Evolutionary conservation across 2,797 vertebrate genomes (phyloP).

Genomic region (Gymnocypris eckloni): DNA sequence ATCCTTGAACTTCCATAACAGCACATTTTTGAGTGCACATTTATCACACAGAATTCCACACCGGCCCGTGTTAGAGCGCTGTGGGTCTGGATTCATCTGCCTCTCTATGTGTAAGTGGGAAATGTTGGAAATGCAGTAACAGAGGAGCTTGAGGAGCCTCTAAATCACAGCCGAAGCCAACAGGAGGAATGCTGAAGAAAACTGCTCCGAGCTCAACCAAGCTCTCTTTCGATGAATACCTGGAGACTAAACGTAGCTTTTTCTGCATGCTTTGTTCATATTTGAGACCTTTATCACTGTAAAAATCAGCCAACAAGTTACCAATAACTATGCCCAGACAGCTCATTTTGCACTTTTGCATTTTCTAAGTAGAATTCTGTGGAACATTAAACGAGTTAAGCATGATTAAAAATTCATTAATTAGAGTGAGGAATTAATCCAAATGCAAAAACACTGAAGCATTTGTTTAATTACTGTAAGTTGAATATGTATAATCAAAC

Average conservation of each 20-base stretch:
- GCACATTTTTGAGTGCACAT: slow-evolving; percentile 57
- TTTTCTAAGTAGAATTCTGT: background rate
- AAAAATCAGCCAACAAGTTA: background rate
- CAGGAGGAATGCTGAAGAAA: slow-evolving; percentile 28
- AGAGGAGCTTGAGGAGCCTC: slow-evolving; percentile 29
- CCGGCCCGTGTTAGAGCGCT: slow-evolving; percentile 40
- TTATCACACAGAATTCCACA: slow-evolving; percentile 56
- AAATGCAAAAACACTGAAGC: background rate
- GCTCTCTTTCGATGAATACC: background rate
- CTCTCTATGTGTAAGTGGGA: slow-evolving; percentile 27
- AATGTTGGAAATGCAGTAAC: slow-evolving; percentile 41
- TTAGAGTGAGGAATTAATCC: background rate
- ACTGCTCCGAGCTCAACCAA: slow-evolving; percentile 17
- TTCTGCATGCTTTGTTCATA: background rate
- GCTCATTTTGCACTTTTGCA: background rate
- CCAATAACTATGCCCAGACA: background rate
- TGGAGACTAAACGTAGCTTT: background rate
- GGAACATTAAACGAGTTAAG: background rate
- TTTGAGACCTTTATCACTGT: background rate
- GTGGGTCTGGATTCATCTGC: slow-evolving; percentile 33
- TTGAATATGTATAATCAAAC: too few relatives aligned
- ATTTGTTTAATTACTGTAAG: too few relatives aligned
- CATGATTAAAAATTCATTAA: background rate
- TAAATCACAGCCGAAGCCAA: slow-evolving; percentile 55
- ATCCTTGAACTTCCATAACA: slow-evolving; percentile 57